Evolutionary conservation across 2,888 invertebrate genomes (phyloP), one percentile per base, ranked within the genome.

Genomic region (Drosophila putrida): DNA sequence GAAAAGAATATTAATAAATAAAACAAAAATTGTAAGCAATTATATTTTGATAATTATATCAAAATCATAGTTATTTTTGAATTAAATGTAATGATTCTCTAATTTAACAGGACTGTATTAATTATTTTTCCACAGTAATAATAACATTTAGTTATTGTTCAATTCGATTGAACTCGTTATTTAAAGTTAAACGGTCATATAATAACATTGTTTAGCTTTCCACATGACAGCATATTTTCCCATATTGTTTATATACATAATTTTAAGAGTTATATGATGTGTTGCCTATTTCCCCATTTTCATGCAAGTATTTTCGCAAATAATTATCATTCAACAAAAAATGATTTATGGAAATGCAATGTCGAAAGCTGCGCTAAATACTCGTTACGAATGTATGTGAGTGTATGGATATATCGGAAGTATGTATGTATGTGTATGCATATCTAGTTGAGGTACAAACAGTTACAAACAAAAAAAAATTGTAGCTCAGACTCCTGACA

Each of bases 331-430:
- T 39, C 43, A 31, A 39, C 50, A 53, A 59, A 49, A 60, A 50
- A 31, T 50, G 62, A 62, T 73, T 62, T 36, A 65, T 69, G 69
- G 80, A 75, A 65, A 63, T 79, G 61, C 41, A 64, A 67, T 54
- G 54, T 60, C 50, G 68, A 75, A 73, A 70, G 76, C 53, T 75
- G 74, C 50, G 80, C 70, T 57, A 69, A 75, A 75, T 73, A 47
- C 49, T 20, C 6, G 15, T 20, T 35, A 8, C 35, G 11, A 20
- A 25, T 55, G 35, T 25, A n/a, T 28, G 31, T 8, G 20, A 10
- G 15, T 28, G 11, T 53, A 4, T 41, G 35, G 13, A 6, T 44
- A 25, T 28, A 31, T 8, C 35, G 9, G 35, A 35, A 8, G 31
- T 31, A 25, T 31, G 31, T 15, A 31, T 39, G 15, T 51, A 6